A percentile compares a stretch with the other conserved stretches of the same genome.
phyloP scores from a whole-genome alignment of 2,797 vertebrate species.

The Catamblyrhynchus diadema region DNA sequence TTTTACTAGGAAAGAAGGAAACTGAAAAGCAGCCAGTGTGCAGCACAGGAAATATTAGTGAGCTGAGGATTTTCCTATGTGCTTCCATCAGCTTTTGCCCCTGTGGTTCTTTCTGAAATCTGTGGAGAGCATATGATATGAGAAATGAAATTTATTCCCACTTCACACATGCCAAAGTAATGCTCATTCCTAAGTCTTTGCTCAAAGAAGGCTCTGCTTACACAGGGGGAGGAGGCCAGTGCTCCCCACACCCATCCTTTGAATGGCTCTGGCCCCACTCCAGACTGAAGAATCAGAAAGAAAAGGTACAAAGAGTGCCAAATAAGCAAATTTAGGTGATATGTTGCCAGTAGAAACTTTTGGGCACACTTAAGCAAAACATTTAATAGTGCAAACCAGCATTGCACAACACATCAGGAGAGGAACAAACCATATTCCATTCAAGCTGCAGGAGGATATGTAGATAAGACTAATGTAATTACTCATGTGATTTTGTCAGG shows the following conservation, averaged over 20 bases:
- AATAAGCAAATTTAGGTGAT: background rate
- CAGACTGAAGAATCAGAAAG: background rate
- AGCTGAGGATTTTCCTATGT: background rate
- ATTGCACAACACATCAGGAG: background rate
- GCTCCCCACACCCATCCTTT: background rate
- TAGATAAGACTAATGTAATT: constrained; percentile 20
- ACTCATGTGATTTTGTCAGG: background rate
- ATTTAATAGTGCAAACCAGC: background rate
- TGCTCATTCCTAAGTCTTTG: background rate
- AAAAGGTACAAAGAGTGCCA: background rate
- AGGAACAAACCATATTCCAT: background rate
- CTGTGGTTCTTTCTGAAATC: background rate
- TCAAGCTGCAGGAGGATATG: background rate
- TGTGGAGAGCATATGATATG: background rate
- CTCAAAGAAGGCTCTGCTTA: background rate
- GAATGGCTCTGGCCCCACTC: background rate
- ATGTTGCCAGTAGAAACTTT: background rate
- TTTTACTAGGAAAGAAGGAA: background rate
- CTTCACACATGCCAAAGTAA: background rate
- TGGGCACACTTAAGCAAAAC: background rate
- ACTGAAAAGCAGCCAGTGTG: background rate
- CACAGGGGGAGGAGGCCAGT: background rate
- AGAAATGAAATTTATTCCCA: background rate
- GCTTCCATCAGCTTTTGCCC: background rate
- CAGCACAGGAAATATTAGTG: background rate